phyloP scores from a whole-genome alignment of 2,797 vertebrate species.

The Manis javanica region DNA sequence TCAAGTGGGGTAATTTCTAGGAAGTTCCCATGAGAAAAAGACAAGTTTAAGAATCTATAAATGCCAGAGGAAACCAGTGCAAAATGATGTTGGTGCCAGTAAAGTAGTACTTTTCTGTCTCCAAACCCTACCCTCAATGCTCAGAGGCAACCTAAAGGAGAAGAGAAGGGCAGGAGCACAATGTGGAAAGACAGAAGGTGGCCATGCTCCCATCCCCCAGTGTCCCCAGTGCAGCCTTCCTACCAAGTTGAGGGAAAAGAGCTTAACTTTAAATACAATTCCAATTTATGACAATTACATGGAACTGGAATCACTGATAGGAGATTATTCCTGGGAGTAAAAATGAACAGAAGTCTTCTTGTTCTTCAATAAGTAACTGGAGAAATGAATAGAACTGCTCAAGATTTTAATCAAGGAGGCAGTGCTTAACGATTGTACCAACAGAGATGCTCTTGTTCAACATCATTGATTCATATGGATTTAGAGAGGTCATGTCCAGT shows the following conservation, averaged over 20 bases:
- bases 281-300: background rate
- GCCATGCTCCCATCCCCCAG: no score
- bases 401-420: slow-evolving; percentile 40
- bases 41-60: background rate
- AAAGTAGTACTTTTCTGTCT: background rate
- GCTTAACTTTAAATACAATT: background rate
- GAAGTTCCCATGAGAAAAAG: background rate
- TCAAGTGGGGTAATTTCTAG: background rate
- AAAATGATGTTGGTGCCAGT: background rate
- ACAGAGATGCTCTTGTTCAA: background rate
- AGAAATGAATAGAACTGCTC: background rate
- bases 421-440: background rate
- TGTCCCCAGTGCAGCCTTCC: background rate
- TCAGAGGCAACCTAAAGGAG: background rate
- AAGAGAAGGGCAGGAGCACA: background rate
- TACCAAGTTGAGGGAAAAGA: background rate
- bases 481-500: slow-evolving; percentile 10
- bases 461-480: background rate
- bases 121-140: background rate
- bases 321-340: background rate
- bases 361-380: background rate
- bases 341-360: background rate
- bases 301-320: background rate
- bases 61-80: background rate
- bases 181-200: background rate